Evolutionary conservation across 2,113 vertebrate genomes (phyloP).

Genomic region (Orthonyx spaldingii): DNA sequence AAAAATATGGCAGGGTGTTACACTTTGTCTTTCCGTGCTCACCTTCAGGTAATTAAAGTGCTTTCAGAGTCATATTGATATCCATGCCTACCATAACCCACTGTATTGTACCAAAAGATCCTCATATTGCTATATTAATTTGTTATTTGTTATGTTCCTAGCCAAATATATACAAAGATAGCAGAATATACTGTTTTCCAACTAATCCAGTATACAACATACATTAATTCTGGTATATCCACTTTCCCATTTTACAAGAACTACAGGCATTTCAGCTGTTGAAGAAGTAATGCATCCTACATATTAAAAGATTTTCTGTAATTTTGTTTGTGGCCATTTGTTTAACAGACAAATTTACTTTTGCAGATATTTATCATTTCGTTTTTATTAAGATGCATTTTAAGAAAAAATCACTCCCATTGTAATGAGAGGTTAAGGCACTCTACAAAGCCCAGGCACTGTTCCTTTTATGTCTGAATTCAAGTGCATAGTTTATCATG

Average conservation of each 20-base stretch:
- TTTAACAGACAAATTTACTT: neutral
- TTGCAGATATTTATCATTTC: neutral
- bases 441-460: neutral
- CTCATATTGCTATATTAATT: neutral
- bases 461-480: neutral
- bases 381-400: neutral
- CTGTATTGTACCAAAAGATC: neutral
- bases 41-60: neutral
- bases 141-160: neutral
- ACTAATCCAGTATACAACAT: neutral
- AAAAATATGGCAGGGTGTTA: neutral
- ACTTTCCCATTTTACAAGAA: neutral
- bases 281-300: neutral
- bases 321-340: neutral
- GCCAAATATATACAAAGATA: neutral
- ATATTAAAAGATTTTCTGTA: neutral
- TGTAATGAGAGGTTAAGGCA: neutral
- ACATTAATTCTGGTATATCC: neutral
- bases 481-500: neutral
- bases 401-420: neutral
- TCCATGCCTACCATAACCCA: neutral
- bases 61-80: neutral
- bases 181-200: neutral
- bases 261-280: neutral
- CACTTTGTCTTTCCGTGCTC: neutral